Evolutionary conservation across 2,888 invertebrate genomes (phyloP), one percentile per base, ranked within the genome.

Genomic region (Heteropelma amictum): DNA sequence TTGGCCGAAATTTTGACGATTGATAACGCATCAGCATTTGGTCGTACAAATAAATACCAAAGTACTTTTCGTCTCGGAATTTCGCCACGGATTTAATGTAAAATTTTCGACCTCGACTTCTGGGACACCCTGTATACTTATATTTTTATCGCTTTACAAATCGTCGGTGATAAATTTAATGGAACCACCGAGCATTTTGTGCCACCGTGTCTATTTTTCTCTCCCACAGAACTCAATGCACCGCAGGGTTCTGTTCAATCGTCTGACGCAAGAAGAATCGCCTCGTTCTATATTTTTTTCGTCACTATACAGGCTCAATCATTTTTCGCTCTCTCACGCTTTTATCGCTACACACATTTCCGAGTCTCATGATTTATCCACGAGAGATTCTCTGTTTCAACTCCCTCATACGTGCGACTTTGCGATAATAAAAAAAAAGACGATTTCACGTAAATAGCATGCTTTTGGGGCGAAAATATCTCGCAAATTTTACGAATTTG

Each of bases 241-340:
- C 51, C 33, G 53, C 30, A 28, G 21, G 51, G 51, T 26, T 4
- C 51, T 42, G 69, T 26, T 69, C 60, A 60, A 69, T 60, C 60
- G 69, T 69, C 60, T 69, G 69, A 60, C 69, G 69, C 51, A 60
- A 69, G 60, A 60, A 51, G 51, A 69, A 69, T 69, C 60, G 60
- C 14, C 51, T 14, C 51, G 51, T 42, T 69, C 40, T 42, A 53
- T 40, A 53, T 69, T 69, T 69, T 60, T 51, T 38, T 51, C 64
- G 14, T 33, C 12, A 54, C 12, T 19, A 21, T 3, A 21, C n/a
- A 60, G 60, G 30, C 19, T 23, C 38, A 53, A 69, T 53, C 30
- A 69, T 69, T 69, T 69, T 69, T n/a, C n/a, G n/a, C 30, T 51
- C 51, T 69, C 69, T 60, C 60, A 51, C 60, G 69, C 51, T 69